phyloP scores from a whole-genome alignment of 2,888 invertebrate genomes.

The Eristalinus aeneus region DNA sequence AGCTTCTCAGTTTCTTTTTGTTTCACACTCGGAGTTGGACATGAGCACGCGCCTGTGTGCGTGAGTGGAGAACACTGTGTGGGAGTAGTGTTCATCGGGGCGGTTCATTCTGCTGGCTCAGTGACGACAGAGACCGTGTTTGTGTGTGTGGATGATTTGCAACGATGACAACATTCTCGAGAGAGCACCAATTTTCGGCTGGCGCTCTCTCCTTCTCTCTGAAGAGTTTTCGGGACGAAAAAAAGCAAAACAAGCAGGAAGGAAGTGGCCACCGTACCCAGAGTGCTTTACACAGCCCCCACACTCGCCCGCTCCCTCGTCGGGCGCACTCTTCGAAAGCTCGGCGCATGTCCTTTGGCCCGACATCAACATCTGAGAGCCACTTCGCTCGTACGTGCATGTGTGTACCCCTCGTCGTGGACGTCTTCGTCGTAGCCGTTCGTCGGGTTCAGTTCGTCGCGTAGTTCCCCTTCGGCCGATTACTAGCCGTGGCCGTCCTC shows the following conservation, averaged over 20 bases:
- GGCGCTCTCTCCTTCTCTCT: background rate
- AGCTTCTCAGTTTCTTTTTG: background rate
- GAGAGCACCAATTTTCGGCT: conserved; percentile 16
- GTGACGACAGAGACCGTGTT: conserved; percentile 63
- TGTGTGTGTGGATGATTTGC: conserved; percentile 54
- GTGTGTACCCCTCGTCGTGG: background rate
- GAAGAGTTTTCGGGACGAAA: background rate
- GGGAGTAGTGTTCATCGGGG: conserved; percentile 65
- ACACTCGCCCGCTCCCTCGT: background rate
- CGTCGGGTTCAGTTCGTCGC: background rate
- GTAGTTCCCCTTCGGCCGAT: conserved; percentile 20
- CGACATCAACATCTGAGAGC: conserved; percentile 48
- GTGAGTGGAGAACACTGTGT: conserved; percentile 40
- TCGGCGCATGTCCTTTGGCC: conserved; percentile 60
- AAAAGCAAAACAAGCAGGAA: conserved; percentile 24
- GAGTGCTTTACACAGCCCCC: background rate
- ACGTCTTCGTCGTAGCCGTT: background rate
- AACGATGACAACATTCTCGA: conserved; percentile 64
- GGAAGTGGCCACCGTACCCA: background rate
- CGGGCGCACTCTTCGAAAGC: conserved; percentile 14
- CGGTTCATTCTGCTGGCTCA: conserved; percentile 47
- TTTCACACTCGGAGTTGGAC: background rate
- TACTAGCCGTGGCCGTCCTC: background rate
- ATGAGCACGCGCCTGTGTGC: conserved; percentile 18
- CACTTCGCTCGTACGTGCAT: background rate